A percentile compares a stretch with the other conserved stretches of the same genome.
phyloP scores from a whole-genome alignment of 2,888 invertebrate genomes.

The Ophion slaviceki region DNA sequence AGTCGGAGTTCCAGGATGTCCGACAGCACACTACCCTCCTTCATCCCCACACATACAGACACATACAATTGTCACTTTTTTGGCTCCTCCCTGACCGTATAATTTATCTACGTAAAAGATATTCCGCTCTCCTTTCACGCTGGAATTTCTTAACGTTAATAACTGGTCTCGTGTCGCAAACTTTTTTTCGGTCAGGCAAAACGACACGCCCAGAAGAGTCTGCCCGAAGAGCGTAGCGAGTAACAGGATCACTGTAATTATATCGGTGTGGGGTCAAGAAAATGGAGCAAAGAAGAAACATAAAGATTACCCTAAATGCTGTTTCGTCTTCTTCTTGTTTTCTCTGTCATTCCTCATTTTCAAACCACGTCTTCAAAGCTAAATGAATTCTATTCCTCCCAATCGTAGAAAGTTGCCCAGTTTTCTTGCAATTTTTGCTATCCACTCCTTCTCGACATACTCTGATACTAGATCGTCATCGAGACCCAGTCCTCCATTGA shows the following conservation, averaged over 20 bases:
- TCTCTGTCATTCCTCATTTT: not conserved
- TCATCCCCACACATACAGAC: slow-evolving; percentile 35
- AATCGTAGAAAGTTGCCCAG: too few relatives aligned
- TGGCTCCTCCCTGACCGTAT: slow-evolving; percentile 75
- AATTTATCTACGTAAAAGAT: slow-evolving; percentile 80
- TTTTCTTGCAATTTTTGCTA: too few relatives aligned
- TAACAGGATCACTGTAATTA: slow-evolving; percentile 58
- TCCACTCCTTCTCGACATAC: too few relatives aligned
- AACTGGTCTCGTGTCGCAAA: slow-evolving; percentile 5
- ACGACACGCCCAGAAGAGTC: slow-evolving; percentile 21
- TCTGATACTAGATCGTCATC: too few relatives aligned
- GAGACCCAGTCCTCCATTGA: not conserved
- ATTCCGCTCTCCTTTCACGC: slow-evolving; percentile 69
- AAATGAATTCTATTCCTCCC: too few relatives aligned
- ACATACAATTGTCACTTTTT: slow-evolving; percentile 50
- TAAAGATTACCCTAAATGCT: not conserved
- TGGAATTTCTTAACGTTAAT: slow-evolving; percentile 37
- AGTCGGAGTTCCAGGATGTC: slow-evolving; percentile 67
- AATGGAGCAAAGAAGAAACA: not conserved
- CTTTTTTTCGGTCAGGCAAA: not conserved
- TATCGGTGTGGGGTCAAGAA: slow-evolving; percentile 11
- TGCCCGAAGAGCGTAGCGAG: slow-evolving; percentile 32
- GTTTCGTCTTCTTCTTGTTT: not conserved
- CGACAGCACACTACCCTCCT: slow-evolving; percentile 44
- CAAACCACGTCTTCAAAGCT: too few relatives aligned